phyloP scores from a whole-genome alignment of 2,113 vertebrate genomes.

The Patagioenas fasciata region DNA sequence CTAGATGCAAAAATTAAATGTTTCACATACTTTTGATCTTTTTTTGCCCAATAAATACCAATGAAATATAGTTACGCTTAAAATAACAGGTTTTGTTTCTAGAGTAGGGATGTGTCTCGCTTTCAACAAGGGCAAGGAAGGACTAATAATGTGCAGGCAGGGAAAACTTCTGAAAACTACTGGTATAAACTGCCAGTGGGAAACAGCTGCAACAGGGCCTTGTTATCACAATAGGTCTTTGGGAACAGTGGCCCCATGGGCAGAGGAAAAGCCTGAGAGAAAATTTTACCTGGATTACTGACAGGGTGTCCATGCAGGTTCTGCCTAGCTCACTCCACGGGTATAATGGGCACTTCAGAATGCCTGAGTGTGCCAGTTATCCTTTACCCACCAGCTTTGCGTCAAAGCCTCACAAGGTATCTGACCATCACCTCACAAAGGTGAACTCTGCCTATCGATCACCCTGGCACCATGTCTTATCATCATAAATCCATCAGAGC shows the following conservation, averaged over 20 bases:
- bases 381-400: neutral
- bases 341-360: neutral
- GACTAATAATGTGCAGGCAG: neutral
- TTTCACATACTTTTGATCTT: neutral
- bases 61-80: neutral
- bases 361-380: neutral
- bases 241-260: neutral
- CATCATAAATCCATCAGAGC: neutral
- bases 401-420: neutral
- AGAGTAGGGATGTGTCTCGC: neutral
- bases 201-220: neutral
- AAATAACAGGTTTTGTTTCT: neutral
- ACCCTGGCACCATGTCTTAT: neutral
- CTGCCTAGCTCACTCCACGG: neutral
- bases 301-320: neutral
- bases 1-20: neutral
- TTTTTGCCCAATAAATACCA: neutral
- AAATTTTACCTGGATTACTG: neutral
- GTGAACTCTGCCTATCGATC: neutral
- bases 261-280: neutral
- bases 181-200: neutral
- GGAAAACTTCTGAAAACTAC: neutral
- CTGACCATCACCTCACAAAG: neutral
- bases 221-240: neutral
- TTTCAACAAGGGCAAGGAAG: neutral